Percentiles rank a stretch among this genome's conserved stretches.
These are phyloP conservation scores for Cavia aperea DNA, from an alignment of 2,113 vertebrate genomes.

Conservation along the genomic window DNA sequence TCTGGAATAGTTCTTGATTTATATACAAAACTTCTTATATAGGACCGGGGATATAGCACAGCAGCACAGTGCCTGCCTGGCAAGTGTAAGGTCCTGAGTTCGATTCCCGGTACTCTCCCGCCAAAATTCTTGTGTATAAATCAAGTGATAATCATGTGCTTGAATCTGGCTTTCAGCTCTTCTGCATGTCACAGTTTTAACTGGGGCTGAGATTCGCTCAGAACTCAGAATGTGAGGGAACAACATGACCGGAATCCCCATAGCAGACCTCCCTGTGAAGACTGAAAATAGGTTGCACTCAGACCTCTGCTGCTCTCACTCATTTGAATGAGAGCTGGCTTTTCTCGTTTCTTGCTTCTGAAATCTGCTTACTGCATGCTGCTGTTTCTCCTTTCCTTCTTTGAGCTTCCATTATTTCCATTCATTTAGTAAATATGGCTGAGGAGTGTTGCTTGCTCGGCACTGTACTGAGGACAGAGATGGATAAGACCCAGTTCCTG, in stretches of 20 bases:
- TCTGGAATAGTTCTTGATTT: neutral
- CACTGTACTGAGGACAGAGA: neutral
- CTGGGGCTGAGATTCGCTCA: neutral
- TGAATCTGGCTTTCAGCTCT: neutral
- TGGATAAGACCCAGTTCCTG: neutral
- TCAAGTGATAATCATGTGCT: neutral
- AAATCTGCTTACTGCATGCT: neutral
- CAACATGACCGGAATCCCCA: neutral
- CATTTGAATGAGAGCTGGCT: neutral
- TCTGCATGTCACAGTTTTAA: neutral
- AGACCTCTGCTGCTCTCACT: neutral
- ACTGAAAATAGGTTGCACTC: neutral
- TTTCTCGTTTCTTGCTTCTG: neutral
- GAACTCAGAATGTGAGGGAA: neutral
- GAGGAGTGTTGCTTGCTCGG: neutral
- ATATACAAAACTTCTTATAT: too few relatives aligned
- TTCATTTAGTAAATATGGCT: neutral
- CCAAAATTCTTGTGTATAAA: conserved; percentile 22
- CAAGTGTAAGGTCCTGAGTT: too few relatives aligned
- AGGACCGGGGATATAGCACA: too few relatives aligned
- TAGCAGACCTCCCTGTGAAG: neutral
- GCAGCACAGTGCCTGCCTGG: too few relatives aligned
- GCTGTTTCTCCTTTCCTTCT: neutral
- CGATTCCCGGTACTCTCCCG: too few relatives aligned
- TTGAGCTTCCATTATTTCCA: neutral